Conservation (phyloP, 1,140 invertebrate species). For the Sinella curviseta region DNA sequence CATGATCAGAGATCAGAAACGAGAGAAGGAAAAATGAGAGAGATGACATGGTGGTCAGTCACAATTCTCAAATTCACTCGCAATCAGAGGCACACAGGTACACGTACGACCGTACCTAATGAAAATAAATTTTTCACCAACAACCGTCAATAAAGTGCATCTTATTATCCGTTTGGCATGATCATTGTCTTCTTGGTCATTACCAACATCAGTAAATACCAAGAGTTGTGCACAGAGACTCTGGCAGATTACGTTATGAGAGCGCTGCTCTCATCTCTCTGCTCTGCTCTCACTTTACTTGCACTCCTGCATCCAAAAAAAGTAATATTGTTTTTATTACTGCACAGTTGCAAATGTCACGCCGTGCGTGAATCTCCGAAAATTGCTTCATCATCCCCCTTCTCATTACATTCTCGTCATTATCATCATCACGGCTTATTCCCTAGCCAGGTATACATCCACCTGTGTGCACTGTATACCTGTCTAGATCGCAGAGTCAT, state of each 20-base stretch:
- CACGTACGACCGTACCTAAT: no score
- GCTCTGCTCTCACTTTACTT: not conserved
- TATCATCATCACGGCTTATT: no score
- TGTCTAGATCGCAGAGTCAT: no score
- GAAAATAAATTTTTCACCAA: no score
- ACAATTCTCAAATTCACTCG: no score
- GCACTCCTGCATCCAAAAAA: not conserved
- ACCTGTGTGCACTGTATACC: no score
- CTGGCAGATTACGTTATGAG: no score
- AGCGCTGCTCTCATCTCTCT: not conserved
- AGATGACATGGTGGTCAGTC: not conserved
- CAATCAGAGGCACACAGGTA: no score
- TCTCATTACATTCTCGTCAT: not conserved
- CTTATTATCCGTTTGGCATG: not conserved
- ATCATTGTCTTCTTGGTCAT: not conserved
- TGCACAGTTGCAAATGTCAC: slow-evolving; percentile 20
- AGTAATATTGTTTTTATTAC: not conserved
- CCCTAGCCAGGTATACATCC: no score
- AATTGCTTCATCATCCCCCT: slow-evolving; percentile 10
- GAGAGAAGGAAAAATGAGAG: not conserved
- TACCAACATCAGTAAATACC: not conserved
- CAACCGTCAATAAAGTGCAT: not conserved
- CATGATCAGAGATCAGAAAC: no score
- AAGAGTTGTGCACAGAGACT: no score
- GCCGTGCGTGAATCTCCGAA: slow-evolving; percentile 18